Evolutionary conservation across 2,888 invertebrate genomes (phyloP), one percentile per base, ranked within the genome.

Genomic region (Heliothis peltigera): DNA sequence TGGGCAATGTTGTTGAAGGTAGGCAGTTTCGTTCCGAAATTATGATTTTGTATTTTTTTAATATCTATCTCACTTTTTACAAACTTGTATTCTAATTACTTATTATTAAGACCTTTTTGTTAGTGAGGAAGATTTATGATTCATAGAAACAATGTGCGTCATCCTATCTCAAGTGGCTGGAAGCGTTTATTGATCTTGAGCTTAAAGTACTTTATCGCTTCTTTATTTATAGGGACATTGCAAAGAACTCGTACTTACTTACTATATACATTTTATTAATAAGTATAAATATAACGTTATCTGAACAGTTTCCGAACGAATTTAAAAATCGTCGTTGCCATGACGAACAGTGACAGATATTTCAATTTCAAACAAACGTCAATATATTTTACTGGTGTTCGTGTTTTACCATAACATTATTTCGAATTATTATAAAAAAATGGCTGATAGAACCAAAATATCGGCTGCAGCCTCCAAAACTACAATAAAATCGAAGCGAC

Each of bases 381-480:
- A 88, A 79, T 51, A 49, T 47, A 61, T 64, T n/a, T 44, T n/a
- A 53, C 0, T 52, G 25, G 2, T 47, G n/a, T 19, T 0, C n/a
- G 43, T 35, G 19, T 32, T 39, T 51, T 43, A 57, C 15, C 39
- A 51, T 64, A 56, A 58, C 18, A 28, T 48, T 21, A 19, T 7
- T 17, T 1, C 4, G 28, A 32, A 21, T 5, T 2, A 39, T 28
- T 12, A n/a, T 5, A 8, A 39, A 47, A 81, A 74, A 79, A 92
- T 91, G 91, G 78, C 89, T 53, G 92, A 92, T 77, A 92, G 89
- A 88, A 75, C 82, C 8, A 91, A 88, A 80, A 72, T 62, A 6
- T 87, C 83, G 1, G 79, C 79, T 4, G 86, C 88, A 0, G 42
- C 81, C 4, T 69, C 86, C 1, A 91, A 85, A 80, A 64, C 60